Base-by-base conservation (phyloP, 2,113 vertebrate genomes). In the Calidris pygmaea region DNA sequence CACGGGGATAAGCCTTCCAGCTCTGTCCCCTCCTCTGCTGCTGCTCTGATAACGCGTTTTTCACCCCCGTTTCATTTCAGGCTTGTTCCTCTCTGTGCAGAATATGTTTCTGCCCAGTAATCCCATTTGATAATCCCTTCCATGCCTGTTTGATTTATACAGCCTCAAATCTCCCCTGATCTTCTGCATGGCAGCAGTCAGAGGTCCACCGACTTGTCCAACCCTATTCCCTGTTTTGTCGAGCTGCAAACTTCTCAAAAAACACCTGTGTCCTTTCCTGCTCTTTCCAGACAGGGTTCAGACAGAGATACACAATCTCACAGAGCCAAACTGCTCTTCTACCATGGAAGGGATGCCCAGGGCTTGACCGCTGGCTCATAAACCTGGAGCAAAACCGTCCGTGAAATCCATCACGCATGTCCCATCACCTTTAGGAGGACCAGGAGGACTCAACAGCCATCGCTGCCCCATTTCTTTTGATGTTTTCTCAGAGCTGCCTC, bases 81-180 rank as follows among this genome's bases (percentile, higher is more conserved):
- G 3, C 29, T 84, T 89, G 27, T 56, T 80, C 15, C 13, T 37
- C n/a, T 53, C 65, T 66, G 59, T 39, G 48, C 62, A 85, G 48
- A 83, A 85, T 59, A 29, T 23, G 2, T 29, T 78, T 72, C 47
- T 87, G 50, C 55, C n/a, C 10, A 13, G 30, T 71, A 92, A 92
- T 59, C 32, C 41, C 52, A 1, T 70, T 58, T 75, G 47, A 70
- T 85, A 62, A 67, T 80, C 55, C 29, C 26, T 87, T 47, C 60
- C 1, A 0, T 68, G 66, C 32, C 62, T 34, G 19, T 23, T 56
- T 8, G 37, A 72, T 90, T 87, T 60, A 11, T 35, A 19, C 17
- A 1, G 0, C 48, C 55, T 71, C 0, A 0, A 43, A n/a, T 30
- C 26, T 75, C 43, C 35, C 1, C 0, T 43, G 26, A 43, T 85